Evolutionary conservation across 2,113 vertebrate genomes (phyloP).

Genomic region (Cyanocitta stelleri): DNA sequence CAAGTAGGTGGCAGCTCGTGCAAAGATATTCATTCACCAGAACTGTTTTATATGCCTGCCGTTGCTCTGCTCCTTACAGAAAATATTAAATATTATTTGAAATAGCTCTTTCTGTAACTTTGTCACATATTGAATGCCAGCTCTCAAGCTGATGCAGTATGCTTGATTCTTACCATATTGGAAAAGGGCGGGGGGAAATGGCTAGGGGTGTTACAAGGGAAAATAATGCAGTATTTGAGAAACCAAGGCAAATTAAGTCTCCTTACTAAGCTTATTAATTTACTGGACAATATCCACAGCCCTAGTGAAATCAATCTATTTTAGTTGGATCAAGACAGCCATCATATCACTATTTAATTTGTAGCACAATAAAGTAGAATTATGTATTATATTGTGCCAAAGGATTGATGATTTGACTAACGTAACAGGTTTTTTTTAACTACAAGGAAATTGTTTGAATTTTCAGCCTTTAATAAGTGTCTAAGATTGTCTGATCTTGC

Average conservation of each 20-base stretch:
- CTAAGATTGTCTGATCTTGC: background rate
- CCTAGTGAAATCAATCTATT: background rate
- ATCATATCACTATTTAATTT: background rate
- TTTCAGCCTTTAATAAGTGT: background rate
- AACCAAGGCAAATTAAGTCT: background rate
- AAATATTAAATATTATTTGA: background rate
- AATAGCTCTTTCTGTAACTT: background rate
- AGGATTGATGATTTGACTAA: background rate
- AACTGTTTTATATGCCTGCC: background rate
- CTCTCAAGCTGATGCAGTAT: background rate
- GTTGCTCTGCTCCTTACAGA: background rate
- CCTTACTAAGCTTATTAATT: background rate
- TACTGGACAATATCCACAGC: background rate
- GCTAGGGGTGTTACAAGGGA: background rate
- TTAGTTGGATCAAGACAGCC: background rate
- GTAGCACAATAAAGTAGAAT: background rate
- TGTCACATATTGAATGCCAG: background rate
- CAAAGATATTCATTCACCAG: background rate
- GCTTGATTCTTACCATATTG: background rate
- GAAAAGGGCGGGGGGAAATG: background rate
- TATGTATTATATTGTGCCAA: background rate
- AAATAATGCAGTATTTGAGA: background rate
- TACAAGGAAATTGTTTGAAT: background rate
- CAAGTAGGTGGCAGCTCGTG: background rate
- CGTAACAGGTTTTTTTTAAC: fast-evolving